phyloP scores from a whole-genome alignment of 2,797 vertebrate species.

The Pseudochirops cupreus region DNA sequence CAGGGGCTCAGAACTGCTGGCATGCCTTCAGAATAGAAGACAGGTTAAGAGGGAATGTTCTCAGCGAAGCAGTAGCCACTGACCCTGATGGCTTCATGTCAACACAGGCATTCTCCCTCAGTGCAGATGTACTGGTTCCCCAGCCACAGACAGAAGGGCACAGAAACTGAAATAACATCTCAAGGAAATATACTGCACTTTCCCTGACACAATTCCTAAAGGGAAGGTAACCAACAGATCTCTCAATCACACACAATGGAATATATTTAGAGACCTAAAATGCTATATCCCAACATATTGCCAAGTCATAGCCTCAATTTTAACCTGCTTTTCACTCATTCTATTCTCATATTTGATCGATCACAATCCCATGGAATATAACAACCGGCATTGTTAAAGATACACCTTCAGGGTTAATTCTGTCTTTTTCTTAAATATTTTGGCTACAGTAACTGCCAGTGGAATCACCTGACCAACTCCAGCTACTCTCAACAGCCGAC shows the following conservation, averaged over 20 bases:
- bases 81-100: not conserved
- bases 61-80: not conserved
- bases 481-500: not conserved
- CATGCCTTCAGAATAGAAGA: not conserved
- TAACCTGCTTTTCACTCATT: not conserved
- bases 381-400: not conserved
- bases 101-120: not conserved
- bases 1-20: not conserved
- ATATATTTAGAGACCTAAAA: not conserved
- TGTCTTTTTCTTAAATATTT: not conserved
- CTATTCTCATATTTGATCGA: not conserved
- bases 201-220: not conserved
- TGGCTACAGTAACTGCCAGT: not conserved
- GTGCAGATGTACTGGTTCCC: not conserved
- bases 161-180: not conserved
- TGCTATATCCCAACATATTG: not conserved
- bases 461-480: not conserved
- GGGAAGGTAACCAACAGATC: not conserved
- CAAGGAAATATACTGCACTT: not conserved
- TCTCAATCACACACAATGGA: not conserved
- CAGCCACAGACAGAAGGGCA: not conserved
- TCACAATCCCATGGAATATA: not conserved
- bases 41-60: not conserved
- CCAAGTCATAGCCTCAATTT: not conserved
- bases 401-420: not conserved